Base-by-base conservation (phyloP, 2,113 vertebrate genomes). In the Tangachromis dhanisi region DNA sequence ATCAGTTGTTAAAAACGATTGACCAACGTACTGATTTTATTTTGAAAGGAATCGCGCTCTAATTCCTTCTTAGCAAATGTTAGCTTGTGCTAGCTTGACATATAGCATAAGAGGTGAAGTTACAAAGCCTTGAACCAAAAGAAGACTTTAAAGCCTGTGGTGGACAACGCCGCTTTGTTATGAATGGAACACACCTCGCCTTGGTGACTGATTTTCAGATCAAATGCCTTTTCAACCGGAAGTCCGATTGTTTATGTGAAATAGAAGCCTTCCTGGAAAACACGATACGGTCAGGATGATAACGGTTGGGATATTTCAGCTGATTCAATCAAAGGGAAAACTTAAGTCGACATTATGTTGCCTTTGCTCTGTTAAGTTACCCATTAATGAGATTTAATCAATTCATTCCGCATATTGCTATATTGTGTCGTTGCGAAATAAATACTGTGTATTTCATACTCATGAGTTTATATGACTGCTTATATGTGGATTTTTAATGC, bases 61-160 rank as follows among this genome's bases (percentile, higher is more conserved):
- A 3, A 38, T 21, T 47, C 3, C 12, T 5, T 11, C 8, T 4
- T 4, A 21, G 2, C 9, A 9, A 13, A 4, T 3, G 16, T 9
- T 83, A 16, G 21, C 49, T 2, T 2, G 1, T 3, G 71, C 1
- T 31, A 81, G 1, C 84, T 95, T 95, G 83, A 92, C 85, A 4
- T 1, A 5, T 0, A 14, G 38, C 26, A 83, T 63, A 66, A 24
- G 49, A 47, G 80, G 68, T 91, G 94, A 94, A 94, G 95, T 95
- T 95, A 81, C 87, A 78, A 84, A 86, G 82, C 81, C 84, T 86
- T 6, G 63, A 5, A 73, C 89, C 94, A 81, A 82, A 94, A 92
- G 89, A 90, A 79, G 81, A 78, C 83, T 92, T 63, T 1, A 3
- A 61, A 33, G 53, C 42, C 57, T 5, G 79, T 2, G 35, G 59